Base-by-base conservation (phyloP, 2,797 vertebrate species). In the Nannoperca obscura region DNA sequence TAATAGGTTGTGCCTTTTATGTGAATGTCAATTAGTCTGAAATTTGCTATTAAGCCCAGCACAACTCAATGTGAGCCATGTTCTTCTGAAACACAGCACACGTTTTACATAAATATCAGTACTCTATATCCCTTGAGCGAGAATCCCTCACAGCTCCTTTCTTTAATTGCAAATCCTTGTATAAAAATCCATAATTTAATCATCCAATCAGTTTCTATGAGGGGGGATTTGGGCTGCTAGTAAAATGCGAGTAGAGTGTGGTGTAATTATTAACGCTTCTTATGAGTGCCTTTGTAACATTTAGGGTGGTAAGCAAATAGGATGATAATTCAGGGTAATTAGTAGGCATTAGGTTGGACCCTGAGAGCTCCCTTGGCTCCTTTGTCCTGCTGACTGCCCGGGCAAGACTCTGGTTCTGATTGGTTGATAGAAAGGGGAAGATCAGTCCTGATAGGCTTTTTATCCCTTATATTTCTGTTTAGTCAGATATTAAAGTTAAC, bases 131-230 rank as follows among this genome's bases (percentile, higher is more conserved):
- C 77, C 59, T 22, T 32, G 58, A 81, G 86, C 69, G n/a, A 73
- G 58, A 78, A 66, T 57, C 72, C 73, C 77, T 74, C 52, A 46
- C 57, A 77, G 66, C 57, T 84, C 69, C 68, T 64, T 75, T 27
- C 71, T 83, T 86, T 86, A 88, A 89, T 88, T 90, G 82, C 76
- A 80, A 92, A 86, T 81, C 75, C 82, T 86, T 76, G 85, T 86
- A 76, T 81, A 72, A 90, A 38, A 91, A 86, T 86, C 86, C 81
- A 86, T 84, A 83, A 92, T 91, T 90, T 86, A 90, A 91, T 92
- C 90, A 90, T 77, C 72, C 78, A 74, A 88, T 89, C 78, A 67
- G 76, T 82, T 82, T 85, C 74, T 73, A 63, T 69, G 80, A 88
- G 67, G 61, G 62, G 80, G 80, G 84, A 84, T 89, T 87, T 86